Conservation (phyloP, 2,797 vertebrate species). For the Etheostoma perlongum region DNA sequence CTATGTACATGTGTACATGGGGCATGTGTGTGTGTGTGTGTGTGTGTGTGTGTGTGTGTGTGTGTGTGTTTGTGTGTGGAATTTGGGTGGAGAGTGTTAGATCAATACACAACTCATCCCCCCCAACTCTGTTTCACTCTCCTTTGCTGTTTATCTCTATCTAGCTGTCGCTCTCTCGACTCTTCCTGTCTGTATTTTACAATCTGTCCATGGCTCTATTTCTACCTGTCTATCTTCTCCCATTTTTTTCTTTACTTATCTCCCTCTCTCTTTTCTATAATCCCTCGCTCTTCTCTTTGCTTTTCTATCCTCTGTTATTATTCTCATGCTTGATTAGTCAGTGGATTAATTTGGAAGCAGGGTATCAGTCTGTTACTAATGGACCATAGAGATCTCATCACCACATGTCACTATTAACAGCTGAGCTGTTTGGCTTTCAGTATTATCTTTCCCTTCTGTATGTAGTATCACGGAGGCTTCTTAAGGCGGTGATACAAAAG, state of each 20-base stretch:
- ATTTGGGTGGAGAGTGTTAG: slow-evolving; percentile 64
- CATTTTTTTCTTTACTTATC: slow-evolving; percentile 43
- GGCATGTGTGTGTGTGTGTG: neutral
- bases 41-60: slow-evolving; percentile 54
- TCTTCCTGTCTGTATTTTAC: slow-evolving; percentile 69
- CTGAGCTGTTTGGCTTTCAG: slow-evolving; percentile 79
- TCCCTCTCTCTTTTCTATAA: slow-evolving; percentile 39
- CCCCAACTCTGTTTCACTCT: slow-evolving; percentile 62
- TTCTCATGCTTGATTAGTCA: slow-evolving; percentile 85
- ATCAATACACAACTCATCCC: slow-evolving; percentile 77
- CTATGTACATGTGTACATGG: slow-evolving; percentile 5
- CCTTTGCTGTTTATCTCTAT: slow-evolving; percentile 70
- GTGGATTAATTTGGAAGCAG: slow-evolving; percentile 85
- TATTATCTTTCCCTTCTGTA: slow-evolving; percentile 65
- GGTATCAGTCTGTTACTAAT: slow-evolving; percentile 85
- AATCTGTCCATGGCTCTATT: slow-evolving; percentile 65
- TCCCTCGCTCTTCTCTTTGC: slow-evolving; percentile 57
- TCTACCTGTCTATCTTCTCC: slow-evolving; percentile 64
- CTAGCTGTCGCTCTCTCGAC: slow-evolving; percentile 64
- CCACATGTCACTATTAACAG: slow-evolving; percentile 79
- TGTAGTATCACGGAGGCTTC: slow-evolving; percentile 44
- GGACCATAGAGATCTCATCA: slow-evolving; percentile 84
- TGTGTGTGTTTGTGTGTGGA: slow-evolving; percentile 47
- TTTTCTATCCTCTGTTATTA: slow-evolving; percentile 75
- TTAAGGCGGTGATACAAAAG: slow-evolving; percentile 41